phyloP scores from a whole-genome alignment of 2,888 invertebrate species.

The Agriotes lineatus region DNA sequence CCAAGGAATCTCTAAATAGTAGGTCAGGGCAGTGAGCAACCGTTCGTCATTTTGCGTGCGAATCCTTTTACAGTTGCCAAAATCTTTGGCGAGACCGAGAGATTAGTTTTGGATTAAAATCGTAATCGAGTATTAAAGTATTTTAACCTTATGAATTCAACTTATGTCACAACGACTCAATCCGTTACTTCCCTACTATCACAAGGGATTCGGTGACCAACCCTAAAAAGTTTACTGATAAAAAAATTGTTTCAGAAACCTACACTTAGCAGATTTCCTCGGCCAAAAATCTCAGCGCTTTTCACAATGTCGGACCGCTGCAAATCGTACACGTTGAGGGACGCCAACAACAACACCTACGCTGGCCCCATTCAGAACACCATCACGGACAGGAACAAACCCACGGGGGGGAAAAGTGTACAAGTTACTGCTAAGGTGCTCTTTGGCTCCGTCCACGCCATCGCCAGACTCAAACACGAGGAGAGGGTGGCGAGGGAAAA shows the following conservation, averaged over 20 bases:
- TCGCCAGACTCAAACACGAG: slow-evolving; percentile 80
- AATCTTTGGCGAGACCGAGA: too few species aligned
- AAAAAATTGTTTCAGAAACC: not conserved
- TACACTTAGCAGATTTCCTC: slow-evolving; percentile 1
- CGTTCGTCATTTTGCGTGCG: not conserved
- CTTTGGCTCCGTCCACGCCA: slow-evolving; percentile 79
- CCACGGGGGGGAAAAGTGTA: slow-evolving; percentile 57
- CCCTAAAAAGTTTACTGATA: not conserved
- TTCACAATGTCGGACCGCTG: slow-evolving; percentile 71
- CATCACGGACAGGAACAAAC: slow-evolving; percentile 51
- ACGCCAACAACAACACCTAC: slow-evolving; percentile 74
- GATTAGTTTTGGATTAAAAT: too few species aligned
- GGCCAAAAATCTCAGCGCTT: not conserved
- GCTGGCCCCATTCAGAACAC: slow-evolving; percentile 59
- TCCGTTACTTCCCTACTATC: too few species aligned
- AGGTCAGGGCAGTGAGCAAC: not conserved
- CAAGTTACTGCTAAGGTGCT: slow-evolving; percentile 81
- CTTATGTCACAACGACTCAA: too few species aligned
- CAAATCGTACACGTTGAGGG: slow-evolving; percentile 67
- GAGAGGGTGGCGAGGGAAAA: slow-evolving; percentile 76
- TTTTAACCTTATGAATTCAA: too few species aligned
- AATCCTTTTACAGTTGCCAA: too few species aligned
- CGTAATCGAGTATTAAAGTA: too few species aligned
- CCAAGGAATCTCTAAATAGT: not conserved
- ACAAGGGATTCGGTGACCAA: too few species aligned